Base-by-base conservation (phyloP, 2,113 vertebrate species). In the Elachura formosa region DNA sequence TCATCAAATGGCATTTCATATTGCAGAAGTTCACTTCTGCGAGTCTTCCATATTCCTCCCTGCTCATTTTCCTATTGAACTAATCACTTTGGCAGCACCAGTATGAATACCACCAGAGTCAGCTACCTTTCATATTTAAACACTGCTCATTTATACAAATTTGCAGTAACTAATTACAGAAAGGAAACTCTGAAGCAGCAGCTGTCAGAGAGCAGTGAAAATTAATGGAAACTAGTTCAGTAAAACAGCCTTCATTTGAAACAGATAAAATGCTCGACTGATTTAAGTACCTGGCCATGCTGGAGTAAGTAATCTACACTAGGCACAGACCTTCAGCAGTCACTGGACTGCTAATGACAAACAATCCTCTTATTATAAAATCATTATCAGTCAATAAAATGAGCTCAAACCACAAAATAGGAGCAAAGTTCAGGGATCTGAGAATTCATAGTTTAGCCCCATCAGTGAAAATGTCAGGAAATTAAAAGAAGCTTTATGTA, bases 361-460 rank as follows among this genome's bases (percentile, higher is more conserved):
- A 89, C 66, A 89, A 81, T 89, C 79, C 51, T 95, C 28, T 88
- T 95, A 78, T 77, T 94, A 89, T 74, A 94, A 90, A 95, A 58
- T 81, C 87, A 94, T 91, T 96, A 94, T 81, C 61, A 58, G 75
- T 95, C 91, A 97, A 77, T 92, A 93, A 95, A 90, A 55, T 45
- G 66, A 94, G 41, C 80, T 93, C 82, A 87, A 73, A 72, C 33
- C 36, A 90, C 85, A 96, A 90, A 96, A 92, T 25, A 87, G 59
- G 78, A 84, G 74, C 77, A 94, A 95, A 95, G 94, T 93, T 96
- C 93, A 95, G 38, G 67, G 55, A 83, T 94, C 48, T 29, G 43
- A 92, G 74, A 92, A 92, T 91, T 96, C 78, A 66, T 51, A 76
- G 59, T 87, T 83, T 85, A 84, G 83, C 55, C 33, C 12, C 67